Conservation (phyloP, 2,888 invertebrate species). For the Junonia oenone region DNA sequence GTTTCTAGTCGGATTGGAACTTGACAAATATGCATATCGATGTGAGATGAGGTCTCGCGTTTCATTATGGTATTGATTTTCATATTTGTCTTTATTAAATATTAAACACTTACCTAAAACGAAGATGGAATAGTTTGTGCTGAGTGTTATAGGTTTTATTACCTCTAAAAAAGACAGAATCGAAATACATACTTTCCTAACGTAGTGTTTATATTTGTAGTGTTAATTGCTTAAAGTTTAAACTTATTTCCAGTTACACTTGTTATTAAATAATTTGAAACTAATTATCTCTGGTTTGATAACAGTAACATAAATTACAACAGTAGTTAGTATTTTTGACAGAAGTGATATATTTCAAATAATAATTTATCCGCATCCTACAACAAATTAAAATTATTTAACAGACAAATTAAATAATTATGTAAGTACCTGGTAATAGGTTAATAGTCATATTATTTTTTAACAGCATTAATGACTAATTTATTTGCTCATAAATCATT, state of each 20-base stretch:
- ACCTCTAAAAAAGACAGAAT: no score
- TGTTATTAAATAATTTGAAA: background rate
- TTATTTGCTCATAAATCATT: background rate
- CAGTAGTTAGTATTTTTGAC: background rate
- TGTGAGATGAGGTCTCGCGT: background rate
- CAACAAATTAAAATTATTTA: background rate
- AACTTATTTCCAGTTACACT: background rate
- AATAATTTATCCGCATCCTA: background rate
- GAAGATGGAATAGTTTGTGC: no score
- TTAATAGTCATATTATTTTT: background rate
- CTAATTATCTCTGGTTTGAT: background rate
- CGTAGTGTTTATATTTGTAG: background rate
- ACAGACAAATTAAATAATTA: background rate
- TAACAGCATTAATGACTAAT: background rate
- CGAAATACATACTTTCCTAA: no score
- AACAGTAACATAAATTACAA: background rate
- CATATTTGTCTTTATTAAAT: background rate
- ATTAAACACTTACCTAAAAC: background rate
- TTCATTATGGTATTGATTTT: background rate
- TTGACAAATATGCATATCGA: background rate
- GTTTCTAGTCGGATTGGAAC: no score
- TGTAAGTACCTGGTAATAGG: background rate
- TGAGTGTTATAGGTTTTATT: no score
- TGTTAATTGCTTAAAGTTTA: background rate
- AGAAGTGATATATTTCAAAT: background rate